Evolutionary conservation across 2,113 vertebrate species (phyloP).

Genomic region (Alligator mississippiensis): DNA sequence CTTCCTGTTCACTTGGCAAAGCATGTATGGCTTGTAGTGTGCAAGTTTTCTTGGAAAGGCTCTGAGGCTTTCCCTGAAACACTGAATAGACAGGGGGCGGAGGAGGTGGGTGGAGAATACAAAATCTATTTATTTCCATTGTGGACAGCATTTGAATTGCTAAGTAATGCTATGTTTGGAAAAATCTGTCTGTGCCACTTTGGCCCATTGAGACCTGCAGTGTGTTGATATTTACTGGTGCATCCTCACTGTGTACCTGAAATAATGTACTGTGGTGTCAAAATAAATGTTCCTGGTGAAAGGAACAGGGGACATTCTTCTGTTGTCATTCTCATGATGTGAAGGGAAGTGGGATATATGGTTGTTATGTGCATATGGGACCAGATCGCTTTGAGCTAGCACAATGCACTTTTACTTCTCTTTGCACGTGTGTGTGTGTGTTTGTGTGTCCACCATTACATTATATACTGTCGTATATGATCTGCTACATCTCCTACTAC

Average conservation of each 20-base stretch:
- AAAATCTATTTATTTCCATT: background rate
- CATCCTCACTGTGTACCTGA: background rate
- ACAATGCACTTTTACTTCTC: background rate
- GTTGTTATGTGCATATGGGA: background rate
- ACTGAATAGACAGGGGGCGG: background rate
- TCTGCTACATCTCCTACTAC: no score
- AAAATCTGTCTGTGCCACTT: background rate
- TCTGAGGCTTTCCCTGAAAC: conserved; percentile 48
- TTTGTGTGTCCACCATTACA: no score
- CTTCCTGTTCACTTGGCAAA: conserved; percentile 49
- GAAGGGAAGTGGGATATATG: background rate
- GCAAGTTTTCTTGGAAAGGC: conserved; percentile 44
- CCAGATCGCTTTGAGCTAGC: background rate
- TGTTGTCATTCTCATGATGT: background rate
- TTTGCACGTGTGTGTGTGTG: background rate
- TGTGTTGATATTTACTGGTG: background rate
- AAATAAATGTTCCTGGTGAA: background rate
- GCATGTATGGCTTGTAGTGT: fast-evolving
- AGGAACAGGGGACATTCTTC: background rate
- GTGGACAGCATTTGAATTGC: background rate
- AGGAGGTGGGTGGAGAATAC: background rate
- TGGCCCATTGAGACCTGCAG: background rate
- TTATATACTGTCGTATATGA: no score
- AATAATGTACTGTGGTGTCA: background rate
- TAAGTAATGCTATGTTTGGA: conserved; percentile 20